Evolutionary conservation across 2,888 invertebrate species (phyloP), one percentile per base, ranked within the genome.

Genomic region (Pristionchus japonicus): DNA sequence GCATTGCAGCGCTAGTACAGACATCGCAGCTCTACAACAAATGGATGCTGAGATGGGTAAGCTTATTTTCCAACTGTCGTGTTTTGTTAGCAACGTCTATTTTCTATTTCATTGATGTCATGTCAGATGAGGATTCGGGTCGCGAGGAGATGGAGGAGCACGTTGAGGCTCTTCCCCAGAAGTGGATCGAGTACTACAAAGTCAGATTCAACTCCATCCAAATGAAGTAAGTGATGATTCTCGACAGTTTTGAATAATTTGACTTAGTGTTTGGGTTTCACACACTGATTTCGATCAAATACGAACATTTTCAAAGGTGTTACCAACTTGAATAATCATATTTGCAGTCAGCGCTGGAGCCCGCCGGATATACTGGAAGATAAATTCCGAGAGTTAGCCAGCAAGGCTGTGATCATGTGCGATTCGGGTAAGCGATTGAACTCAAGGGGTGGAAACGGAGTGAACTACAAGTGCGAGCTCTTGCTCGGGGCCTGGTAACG

Each of bases 61-160:
- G 85, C 37, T 11, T 84, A 15, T 15, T 80, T 34, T 40, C 34
- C n/a, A 47, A 27, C 34, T 80, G 43, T 20, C 34, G 34, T 67
- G 31, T 70, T 40, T 31, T 4, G 7, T 20, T 23, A n/a, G 23
- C n/a, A 57, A 57, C 9, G n/a, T 34, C 13, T 52, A 31, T 15
- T 17, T 34, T n/a, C n/a, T 31, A 20, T 17, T 0, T 27, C 11
- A 9, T 80, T 27, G 47, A 11, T 80, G n/a, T n/a, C n/a, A 43
- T 77, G 40, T 47, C 11, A 83, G 52, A 37, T 11, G 82, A 83
- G 23, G 52, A 83, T 31, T 52, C 52, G 52, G 82, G 82, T 31
- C 82, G 82, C 2, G 77, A 77, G n/a, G 77, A 77, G 43, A 77
- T 77, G 77, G 77, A 77, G 7, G 77, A 83, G 23, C 85, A 85